These are phyloP conservation scores for Andrena minutula DNA, from an alignment of 2,888 invertebrate genomes.

Conservation along the genomic window DNA sequence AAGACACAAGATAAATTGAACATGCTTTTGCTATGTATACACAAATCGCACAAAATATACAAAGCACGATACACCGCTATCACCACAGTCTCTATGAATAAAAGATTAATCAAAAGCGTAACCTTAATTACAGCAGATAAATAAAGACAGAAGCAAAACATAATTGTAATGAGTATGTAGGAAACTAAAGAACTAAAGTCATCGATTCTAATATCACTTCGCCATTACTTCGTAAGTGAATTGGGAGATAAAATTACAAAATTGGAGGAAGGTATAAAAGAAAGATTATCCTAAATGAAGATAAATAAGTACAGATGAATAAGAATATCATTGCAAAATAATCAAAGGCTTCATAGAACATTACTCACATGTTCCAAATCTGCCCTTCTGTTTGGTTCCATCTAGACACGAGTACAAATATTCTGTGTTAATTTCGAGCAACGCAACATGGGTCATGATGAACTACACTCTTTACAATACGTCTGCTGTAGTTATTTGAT, in stretches of 20 bases:
- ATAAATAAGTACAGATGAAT: constrained; percentile 14
- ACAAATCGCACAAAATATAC: constrained; percentile 14
- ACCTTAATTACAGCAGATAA: constrained; percentile 2
- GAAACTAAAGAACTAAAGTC: constrained; percentile 12
- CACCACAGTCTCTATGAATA: background rate
- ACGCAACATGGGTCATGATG: constrained; percentile 8
- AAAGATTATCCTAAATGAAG: constrained; percentile 22
- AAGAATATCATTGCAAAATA: constrained; percentile 40
- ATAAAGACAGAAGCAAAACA: constrained; percentile 38
- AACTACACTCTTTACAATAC: constrained; percentile 45
- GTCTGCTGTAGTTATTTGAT: constrained; percentile 37
- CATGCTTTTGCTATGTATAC: background rate
- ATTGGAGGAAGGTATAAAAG: constrained; percentile 9
- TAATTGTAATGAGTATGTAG: constrained; percentile 42
- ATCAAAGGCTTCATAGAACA: constrained; percentile 74
- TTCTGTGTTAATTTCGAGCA: constrained; percentile 50
- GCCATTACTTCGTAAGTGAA: background rate
- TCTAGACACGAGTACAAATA: constrained; percentile 86
- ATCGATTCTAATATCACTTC: background rate
- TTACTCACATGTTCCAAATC: constrained; percentile 93
- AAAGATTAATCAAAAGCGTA: constrained; percentile 12
- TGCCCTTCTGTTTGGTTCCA: constrained; percentile 93
- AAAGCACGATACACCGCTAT: constrained; percentile 3
- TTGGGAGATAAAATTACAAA: constrained; percentile 18
- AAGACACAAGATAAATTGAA: constrained; percentile 18